Percentiles rank a stretch among this genome's conserved stretches.
Evolutionary conservation across 2,113 vertebrate species (phyloP).

Genomic region (Phalacrocorax pelagicus): DNA sequence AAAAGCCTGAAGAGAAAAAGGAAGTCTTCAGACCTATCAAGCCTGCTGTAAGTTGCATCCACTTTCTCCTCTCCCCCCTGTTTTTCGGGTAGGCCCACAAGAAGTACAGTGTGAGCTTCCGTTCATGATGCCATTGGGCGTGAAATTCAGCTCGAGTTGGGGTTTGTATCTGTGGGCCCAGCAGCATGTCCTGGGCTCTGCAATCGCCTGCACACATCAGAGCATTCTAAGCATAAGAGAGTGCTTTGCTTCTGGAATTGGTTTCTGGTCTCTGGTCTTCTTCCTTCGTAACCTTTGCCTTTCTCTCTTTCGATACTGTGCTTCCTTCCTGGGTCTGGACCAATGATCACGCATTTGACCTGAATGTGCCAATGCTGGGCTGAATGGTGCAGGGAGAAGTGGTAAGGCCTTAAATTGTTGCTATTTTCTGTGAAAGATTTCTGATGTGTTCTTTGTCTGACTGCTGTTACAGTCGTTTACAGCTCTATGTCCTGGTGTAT

Average conservation of each 20-base stretch:
- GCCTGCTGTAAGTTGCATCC: slow-evolving; percentile 84
- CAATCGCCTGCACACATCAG: neutral
- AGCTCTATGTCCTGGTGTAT: neutral
- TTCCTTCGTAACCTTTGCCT: slow-evolving; percentile 14
- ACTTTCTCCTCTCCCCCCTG: neutral
- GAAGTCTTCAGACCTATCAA: slow-evolving; percentile 86
- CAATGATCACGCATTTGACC: slow-evolving; percentile 11
- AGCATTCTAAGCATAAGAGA: neutral
- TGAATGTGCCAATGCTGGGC: slow-evolving; percentile 1
- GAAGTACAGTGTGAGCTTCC: neutral
- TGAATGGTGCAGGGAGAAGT: slow-evolving; percentile 77
- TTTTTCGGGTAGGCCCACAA: neutral
- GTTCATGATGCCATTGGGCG: neutral
- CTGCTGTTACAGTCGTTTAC: neutral
- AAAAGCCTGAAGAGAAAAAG: slow-evolving; percentile 92
- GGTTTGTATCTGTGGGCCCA: neutral
- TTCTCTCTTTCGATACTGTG: slow-evolving; percentile 37
- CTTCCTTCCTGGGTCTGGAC: slow-evolving; percentile 30
- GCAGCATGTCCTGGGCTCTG: neutral
- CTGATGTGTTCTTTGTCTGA: neutral
- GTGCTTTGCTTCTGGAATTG: slow-evolving; percentile 29
- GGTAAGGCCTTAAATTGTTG: slow-evolving; percentile 69
- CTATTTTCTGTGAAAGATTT: neutral
- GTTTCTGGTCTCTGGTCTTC: slow-evolving; percentile 16
- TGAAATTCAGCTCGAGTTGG: neutral